Conservation (phyloP, 2,797 vertebrate genomes). For the Hylomyscus alleni region DNA sequence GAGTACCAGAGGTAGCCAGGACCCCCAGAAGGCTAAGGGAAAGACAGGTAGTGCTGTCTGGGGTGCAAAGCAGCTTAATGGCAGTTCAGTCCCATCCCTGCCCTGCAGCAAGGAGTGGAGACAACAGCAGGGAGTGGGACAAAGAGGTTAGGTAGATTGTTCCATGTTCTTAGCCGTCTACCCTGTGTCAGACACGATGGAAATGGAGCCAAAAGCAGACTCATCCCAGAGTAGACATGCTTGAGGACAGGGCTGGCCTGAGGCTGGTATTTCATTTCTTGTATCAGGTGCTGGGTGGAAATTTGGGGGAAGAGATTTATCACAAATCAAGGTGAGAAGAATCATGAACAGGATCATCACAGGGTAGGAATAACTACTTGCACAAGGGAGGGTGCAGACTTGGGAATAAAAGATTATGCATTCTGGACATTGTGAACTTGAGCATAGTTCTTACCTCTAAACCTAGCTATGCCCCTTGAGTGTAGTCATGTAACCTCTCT, state of each 20-base stretch:
- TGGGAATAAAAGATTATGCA: not conserved
- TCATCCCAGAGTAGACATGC: not conserved
- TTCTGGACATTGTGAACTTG: not conserved
- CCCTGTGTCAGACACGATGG: not conserved
- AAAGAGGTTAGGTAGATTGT: not conserved
- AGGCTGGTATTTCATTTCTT: not conserved
- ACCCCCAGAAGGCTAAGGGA: not conserved
- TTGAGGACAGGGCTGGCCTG: not conserved
- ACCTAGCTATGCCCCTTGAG: not conserved
- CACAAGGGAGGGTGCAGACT: not conserved
- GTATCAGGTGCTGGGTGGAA: rapidly evolving
- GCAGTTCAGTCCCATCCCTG: not conserved
- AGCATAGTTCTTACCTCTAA: not conserved
- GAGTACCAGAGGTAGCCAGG: not conserved
- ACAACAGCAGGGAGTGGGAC: not conserved
- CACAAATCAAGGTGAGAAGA: not conserved
- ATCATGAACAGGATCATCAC: not conserved
- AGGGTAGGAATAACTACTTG: not conserved
- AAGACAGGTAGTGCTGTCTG: not conserved
- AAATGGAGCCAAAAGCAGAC: not conserved
- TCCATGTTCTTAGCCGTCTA: not conserved
- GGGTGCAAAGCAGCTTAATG: not conserved
- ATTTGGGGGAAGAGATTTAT: not conserved
- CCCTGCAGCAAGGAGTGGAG: not conserved
- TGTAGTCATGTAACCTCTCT: not conserved